Conservation (phyloP, 2,113 vertebrate species). For the Lota lota region DNA sequence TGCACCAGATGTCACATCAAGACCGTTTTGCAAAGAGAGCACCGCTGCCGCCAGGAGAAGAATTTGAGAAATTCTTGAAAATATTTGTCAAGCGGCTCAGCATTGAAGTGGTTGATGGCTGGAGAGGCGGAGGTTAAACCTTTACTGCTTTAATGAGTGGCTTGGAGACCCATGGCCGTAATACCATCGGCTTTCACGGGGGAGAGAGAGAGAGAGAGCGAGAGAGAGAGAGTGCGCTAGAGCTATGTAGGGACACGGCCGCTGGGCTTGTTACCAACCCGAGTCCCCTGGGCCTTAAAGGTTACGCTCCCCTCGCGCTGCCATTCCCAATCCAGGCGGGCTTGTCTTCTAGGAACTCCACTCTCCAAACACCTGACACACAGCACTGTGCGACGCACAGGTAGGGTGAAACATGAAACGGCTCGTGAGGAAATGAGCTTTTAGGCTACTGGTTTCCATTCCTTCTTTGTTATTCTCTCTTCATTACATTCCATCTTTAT, state of each 20-base stretch:
- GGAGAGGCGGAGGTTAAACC: slow-evolving; percentile 53
- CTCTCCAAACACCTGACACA: slow-evolving; percentile 23
- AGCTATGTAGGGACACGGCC: background rate
- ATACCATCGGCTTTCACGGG: slow-evolving; percentile 5
- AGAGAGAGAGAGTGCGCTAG: slow-evolving; percentile 15
- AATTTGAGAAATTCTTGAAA: slow-evolving; percentile 71
- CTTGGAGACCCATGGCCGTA: slow-evolving; percentile 41
- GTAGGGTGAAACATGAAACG: too few species aligned
- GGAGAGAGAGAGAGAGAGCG: slow-evolving; percentile 1
- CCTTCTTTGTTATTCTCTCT: too few species aligned
- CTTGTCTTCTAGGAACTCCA: slow-evolving; percentile 9
- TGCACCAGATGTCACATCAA: slow-evolving; percentile 72
- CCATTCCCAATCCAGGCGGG: slow-evolving; percentile 17
- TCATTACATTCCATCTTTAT: too few species aligned
- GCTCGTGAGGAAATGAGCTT: too few species aligned
- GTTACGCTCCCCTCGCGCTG: slow-evolving; percentile 9
- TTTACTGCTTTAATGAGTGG: slow-evolving; percentile 47
- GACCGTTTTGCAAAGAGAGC: slow-evolving; percentile 33
- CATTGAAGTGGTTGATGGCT: slow-evolving; percentile 54
- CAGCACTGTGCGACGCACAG: background rate
- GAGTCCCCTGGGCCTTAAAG: slow-evolving; percentile 22
- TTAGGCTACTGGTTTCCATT: too few species aligned
- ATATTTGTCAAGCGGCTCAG: slow-evolving; percentile 69
- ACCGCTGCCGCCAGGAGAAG: slow-evolving; percentile 51
- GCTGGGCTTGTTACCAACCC: slow-evolving; percentile 14